Evolutionary conservation across 2,797 vertebrate species (phyloP).

Genomic region (Tokudaia muenninki): DNA sequence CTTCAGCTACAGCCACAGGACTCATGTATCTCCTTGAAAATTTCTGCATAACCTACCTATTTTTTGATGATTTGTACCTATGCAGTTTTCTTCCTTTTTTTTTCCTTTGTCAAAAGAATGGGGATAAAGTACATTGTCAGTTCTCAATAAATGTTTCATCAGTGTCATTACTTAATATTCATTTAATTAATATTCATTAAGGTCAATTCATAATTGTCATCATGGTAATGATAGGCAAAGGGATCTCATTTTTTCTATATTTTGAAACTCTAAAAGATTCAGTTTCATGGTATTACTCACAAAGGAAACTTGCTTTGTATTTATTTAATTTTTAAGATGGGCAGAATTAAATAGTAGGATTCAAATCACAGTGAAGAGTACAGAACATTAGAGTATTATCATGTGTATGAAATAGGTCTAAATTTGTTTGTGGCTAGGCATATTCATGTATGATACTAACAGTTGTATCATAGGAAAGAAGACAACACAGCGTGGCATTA

Average conservation of each 20-base stretch:
- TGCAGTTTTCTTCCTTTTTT: conserved; percentile 49
- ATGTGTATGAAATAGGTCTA: not conserved
- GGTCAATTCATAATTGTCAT: conserved; percentile 85
- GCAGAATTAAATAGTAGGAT: not conserved
- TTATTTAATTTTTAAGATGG: conserved; percentile 48
- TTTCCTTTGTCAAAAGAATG: conserved; percentile 62
- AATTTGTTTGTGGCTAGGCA: not conserved
- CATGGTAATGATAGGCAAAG: conserved; percentile 80
- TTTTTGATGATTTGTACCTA: conserved; percentile 36
- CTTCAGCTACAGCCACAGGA: conserved; percentile 37
- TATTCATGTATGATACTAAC: not conserved
- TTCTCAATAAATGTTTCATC: conserved; percentile 84
- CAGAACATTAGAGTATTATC: not conserved
- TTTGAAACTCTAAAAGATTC: conserved; percentile 73
- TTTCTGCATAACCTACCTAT: conserved; percentile 26
- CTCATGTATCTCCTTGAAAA: conserved; percentile 53
- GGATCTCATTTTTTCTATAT: conserved; percentile 75
- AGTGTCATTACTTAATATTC: conserved; percentile 84
- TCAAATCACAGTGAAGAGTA: not conserved
- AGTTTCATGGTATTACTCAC: conserved; percentile 50
- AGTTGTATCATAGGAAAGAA: not conserved
- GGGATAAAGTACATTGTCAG: conserved; percentile 78
- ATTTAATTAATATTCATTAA: conserved; percentile 87
- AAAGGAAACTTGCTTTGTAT: conserved; percentile 54
- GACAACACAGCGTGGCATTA: not conserved